phyloP scores from a whole-genome alignment of 2,113 vertebrate species.

The Pseudolaguvia tuberculata region DNA sequence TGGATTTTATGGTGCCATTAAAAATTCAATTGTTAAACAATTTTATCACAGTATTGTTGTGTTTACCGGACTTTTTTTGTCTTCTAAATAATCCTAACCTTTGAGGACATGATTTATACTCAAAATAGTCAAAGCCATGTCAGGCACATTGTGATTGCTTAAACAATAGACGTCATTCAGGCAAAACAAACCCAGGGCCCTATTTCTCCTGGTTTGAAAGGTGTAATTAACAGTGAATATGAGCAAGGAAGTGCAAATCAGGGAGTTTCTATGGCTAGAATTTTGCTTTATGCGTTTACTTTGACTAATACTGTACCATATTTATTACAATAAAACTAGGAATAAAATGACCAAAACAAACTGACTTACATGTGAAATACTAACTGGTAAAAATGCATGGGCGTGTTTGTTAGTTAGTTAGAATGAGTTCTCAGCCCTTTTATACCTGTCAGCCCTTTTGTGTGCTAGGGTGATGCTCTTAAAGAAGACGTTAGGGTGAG shows the following conservation, averaged over 20 bases:
- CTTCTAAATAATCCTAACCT: constrained; percentile 34
- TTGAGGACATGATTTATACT: constrained; percentile 19
- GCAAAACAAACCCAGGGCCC: constrained; percentile 10
- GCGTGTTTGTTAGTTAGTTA: constrained; percentile 2
- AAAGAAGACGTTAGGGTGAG: constrained; percentile 41
- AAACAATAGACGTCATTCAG: constrained; percentile 30
- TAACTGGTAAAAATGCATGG: constrained; percentile 16
- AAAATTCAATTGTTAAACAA: not conserved
- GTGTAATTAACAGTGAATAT: constrained; percentile 27
- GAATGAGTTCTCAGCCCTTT: constrained; percentile 46
- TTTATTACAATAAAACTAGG: not conserved
- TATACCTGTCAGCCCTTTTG: constrained; percentile 55
- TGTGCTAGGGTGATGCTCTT: constrained; percentile 41
- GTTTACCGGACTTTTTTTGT: not conserved
- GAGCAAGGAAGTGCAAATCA: constrained; percentile 13
- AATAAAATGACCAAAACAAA: constrained; percentile 1
- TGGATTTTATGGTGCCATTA: not conserved
- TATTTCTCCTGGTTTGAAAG: constrained; percentile 21
- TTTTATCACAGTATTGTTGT: constrained; percentile 14
- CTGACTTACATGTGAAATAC: not conserved
- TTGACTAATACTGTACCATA: not conserved
- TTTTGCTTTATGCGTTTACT: not conserved
- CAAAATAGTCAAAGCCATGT: constrained; percentile 34
- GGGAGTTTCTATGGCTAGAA: constrained; percentile 22
- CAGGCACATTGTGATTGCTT: constrained; percentile 9